These are phyloP conservation scores for Rhegmatorhina hoffmannsi DNA, from an alignment of 2,113 vertebrate species.

Conservation along the genomic window DNA sequence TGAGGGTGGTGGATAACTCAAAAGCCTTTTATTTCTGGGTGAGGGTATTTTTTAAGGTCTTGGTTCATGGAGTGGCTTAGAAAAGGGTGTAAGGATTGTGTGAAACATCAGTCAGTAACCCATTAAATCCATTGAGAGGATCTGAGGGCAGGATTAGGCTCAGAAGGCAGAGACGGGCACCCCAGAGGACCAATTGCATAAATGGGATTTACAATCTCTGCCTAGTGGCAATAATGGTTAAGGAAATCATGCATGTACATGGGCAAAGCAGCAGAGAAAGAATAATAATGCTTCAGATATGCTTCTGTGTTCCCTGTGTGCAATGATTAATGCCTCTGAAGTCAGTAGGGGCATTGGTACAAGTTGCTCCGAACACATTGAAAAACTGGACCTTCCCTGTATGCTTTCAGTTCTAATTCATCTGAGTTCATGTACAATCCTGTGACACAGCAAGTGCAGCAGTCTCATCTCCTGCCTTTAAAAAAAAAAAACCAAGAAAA, in stretches of 20 bases:
- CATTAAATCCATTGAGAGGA: too few species aligned
- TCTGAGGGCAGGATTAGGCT: too few species aligned
- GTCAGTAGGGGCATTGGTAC: not conserved
- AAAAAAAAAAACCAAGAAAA: not conserved
- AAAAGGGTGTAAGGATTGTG: too few species aligned
- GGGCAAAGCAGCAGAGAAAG: not conserved
- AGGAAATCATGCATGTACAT: not conserved
- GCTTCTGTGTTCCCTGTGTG: accelerated
- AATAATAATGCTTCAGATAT: not conserved
- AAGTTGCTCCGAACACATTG: not conserved
- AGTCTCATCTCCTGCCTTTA: not conserved
- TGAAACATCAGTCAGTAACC: too few species aligned
- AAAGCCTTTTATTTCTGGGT: too few species aligned
- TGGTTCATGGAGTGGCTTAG: too few species aligned
- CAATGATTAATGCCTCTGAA: not conserved
- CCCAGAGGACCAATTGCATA: not conserved
- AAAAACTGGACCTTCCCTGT: not conserved
- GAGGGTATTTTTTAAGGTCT: too few species aligned
- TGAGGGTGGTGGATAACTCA: too few species aligned
- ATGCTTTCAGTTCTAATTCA: not conserved
- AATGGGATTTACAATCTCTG: not conserved
- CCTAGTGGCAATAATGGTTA: not conserved
- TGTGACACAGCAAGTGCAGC: not conserved
- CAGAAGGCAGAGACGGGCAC: too few species aligned
- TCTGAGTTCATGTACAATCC: not conserved